These are phyloP conservation scores for Excalfactoria chinensis DNA, from an alignment of 2,113 vertebrate species.

Conservation along the genomic window DNA sequence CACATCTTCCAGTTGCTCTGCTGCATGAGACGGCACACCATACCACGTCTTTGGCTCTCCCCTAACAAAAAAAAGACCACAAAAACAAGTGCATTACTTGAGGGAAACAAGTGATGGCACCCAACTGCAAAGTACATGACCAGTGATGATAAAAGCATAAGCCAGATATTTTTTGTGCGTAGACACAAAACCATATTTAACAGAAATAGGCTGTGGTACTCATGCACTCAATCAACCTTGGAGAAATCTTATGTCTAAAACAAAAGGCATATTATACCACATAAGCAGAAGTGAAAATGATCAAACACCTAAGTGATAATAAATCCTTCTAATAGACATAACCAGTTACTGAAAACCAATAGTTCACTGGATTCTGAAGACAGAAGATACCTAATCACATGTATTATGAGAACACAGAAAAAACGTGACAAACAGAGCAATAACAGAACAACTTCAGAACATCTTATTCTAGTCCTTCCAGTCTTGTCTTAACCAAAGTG, in stretches of 20 bases:
- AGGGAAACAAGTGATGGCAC: not conserved
- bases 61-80: slow-evolving; percentile 76
- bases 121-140: not conserved
- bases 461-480: not conserved
- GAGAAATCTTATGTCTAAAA: not conserved
- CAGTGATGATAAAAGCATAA: not conserved
- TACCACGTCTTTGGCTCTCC: slow-evolving; percentile 99
- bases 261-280: not conserved
- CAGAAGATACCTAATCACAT: not conserved
- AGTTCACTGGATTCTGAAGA: not conserved
- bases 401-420: fast-evolving
- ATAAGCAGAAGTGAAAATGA: not conserved
- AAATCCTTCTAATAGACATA: not conserved
- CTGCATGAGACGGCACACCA: slow-evolving; percentile 93
- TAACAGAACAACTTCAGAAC: not conserved
- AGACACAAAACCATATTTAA: not conserved
- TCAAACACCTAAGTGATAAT: not conserved
- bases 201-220: not conserved
- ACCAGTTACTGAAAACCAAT: not conserved
- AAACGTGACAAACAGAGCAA: not conserved
- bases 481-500: not conserved
- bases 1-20: slow-evolving; percentile 94
- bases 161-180: not conserved
- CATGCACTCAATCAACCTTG: not conserved
- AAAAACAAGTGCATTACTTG: not conserved